Base-by-base conservation (phyloP, 2,113 vertebrate genomes). In the Arvicanthis niloticus region DNA sequence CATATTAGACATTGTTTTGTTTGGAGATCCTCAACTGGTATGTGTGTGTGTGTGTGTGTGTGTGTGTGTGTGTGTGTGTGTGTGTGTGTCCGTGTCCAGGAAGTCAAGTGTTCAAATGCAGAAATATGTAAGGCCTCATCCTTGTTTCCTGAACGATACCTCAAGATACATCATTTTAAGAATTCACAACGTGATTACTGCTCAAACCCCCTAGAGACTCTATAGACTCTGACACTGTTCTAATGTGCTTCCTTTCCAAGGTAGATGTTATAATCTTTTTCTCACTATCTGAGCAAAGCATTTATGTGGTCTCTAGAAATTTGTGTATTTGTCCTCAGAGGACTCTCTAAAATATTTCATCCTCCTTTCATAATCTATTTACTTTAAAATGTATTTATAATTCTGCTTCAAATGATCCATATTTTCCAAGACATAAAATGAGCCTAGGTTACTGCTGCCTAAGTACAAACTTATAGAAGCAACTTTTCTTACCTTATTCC, bases 201-300 rank as follows among this genome's bases (percentile, higher is more conserved):
- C 19, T 76, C 16, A 88, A 40, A 86, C 60, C 3, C 81, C 62
- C 45, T 78, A 34, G 80, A 72, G 93, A 96, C 0, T 68, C 72
- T 77, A 24, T 94, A 70, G 21, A 87, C 70, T 94, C 45, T 91
- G 85, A 91, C n/a, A 91, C 67, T 76, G 29, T 89, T 96, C 72
- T 95, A 95, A 97, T 95, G 62, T 93, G 76, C 45, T 95, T 97
- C 96, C 72, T 81, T 95, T 95, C 81, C 67, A 56, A 94, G 94
- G n/a, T 42, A 94, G 22, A 1, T 60, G 78, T 77, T 92, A 78
- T 62, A 85, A 96, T 96, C 34, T 96, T 93, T 90, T 95, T 65
- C 91, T 94, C 85, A 97, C 95, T 91, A 98, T 95, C 48, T 96
- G 53, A 62, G 86, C 77, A 91, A 95, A 86, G 60, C 91, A 96